phyloP scores from a whole-genome alignment of 2,113 vertebrate species.

The Muntiacus muntjak region DNA sequence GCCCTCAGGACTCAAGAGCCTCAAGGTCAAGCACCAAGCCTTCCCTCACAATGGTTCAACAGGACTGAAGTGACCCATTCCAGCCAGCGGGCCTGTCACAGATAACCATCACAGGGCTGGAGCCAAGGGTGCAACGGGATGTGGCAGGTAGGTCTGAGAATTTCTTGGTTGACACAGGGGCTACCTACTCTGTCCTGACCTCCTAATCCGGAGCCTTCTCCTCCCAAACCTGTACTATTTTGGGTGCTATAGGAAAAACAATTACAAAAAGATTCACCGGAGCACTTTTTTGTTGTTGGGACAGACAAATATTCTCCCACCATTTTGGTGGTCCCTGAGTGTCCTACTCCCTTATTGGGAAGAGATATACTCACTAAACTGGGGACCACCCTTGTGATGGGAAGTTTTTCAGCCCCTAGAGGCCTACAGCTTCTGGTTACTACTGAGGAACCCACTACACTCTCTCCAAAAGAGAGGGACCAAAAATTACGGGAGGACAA shows the following conservation, averaged over 20 bases:
- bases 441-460: not conserved
- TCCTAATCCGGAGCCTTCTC: not conserved
- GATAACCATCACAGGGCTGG: not conserved
- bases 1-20: not conserved
- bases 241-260: not conserved
- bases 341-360: not conserved
- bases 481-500: not conserved
- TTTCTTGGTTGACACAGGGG: not conserved
- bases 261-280: not conserved
- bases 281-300: not conserved
- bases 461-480: not conserved
- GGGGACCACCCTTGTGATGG: not conserved
- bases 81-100: not conserved
- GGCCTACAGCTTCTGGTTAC: not conserved
- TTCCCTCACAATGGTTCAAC: not conserved
- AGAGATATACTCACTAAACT: not conserved
- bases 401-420: not conserved
- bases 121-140: not conserved
- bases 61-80: not conserved
- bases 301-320: not conserved
- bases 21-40: not conserved
- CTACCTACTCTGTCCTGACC: not conserved
- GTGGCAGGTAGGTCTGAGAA: not conserved
- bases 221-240: not conserved
- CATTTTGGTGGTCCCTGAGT: not conserved